phyloP scores from a whole-genome alignment of 2,113 vertebrate genomes.

The Protomyctophum bolini region DNA sequence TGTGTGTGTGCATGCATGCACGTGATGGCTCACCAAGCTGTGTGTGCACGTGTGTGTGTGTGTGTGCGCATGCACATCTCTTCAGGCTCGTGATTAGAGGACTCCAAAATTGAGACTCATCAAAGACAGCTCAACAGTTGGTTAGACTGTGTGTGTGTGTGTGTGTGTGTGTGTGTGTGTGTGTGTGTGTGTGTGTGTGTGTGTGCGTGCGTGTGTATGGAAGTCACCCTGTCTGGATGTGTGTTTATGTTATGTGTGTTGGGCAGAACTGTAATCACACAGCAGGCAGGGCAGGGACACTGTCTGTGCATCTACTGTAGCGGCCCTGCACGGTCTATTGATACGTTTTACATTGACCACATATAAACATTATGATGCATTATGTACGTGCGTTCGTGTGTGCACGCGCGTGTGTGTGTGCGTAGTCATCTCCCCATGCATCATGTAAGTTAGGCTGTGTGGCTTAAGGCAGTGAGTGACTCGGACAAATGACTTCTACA shows the following conservation, averaged over 20 bases:
- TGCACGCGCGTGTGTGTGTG: constrained; percentile 7
- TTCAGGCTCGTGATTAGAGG: not conserved
- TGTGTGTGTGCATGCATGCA: constrained; percentile 9
- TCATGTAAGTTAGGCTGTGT: constrained; percentile 16
- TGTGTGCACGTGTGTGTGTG: constrained; percentile 5
- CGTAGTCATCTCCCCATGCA: constrained; percentile 6
- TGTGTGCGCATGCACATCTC: not conserved
- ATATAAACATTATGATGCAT: not conserved
- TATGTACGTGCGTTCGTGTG: constrained; percentile 2
- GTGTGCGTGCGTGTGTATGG: no score
- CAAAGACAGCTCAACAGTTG: no score
- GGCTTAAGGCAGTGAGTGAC: constrained; percentile 30
- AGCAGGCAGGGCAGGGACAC: not conserved
- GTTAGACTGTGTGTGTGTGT: not conserved
- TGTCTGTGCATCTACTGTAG: not conserved
- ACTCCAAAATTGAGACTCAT: no score
- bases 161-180: not conserved
- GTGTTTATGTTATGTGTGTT: constrained; percentile 1
- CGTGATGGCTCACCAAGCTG: not conserved
- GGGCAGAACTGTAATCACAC: not conserved
- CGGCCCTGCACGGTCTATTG: not conserved
- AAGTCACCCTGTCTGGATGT: no score
- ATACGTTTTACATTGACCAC: not conserved
- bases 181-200: not conserved
- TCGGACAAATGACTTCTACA: constrained; percentile 50